These are phyloP conservation scores for Girardia tigrina DNA, from an alignment of 2,888 invertebrate species.

Conservation along the genomic window DNA sequence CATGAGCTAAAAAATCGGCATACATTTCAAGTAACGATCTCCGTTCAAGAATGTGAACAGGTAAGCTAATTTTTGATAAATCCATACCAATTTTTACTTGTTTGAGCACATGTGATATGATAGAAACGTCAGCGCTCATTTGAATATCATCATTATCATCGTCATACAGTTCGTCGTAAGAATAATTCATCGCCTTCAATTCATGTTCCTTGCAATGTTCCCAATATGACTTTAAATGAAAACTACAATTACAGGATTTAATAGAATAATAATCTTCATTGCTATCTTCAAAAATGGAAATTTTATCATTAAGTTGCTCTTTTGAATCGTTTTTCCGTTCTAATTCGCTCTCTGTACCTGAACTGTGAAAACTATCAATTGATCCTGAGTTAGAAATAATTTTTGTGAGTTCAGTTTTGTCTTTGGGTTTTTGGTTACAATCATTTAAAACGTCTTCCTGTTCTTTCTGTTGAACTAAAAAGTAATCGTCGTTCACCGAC, in stretches of 20 bases:
- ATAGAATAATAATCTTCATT: background rate
- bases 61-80: constrained; percentile 89
- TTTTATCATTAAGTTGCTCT: background rate
- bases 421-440: no score
- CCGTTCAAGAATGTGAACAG: constrained; percentile 92
- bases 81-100: constrained; percentile 94
- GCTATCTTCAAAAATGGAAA: background rate
- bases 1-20: constrained; percentile 98
- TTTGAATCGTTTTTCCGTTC: background rate
- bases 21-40: constrained; percentile 97
- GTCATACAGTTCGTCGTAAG: constrained; percentile 1
- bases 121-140: constrained; percentile 55
- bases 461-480: no score
- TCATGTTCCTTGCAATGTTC: background rate
- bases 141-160: background rate
- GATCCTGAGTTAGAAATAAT: background rate
- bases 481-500: background rate
- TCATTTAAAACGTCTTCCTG: no score
- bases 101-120: constrained; percentile 83
- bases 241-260: background rate
- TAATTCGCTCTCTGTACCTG: background rate
- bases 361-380: background rate
- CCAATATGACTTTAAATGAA: background rate
- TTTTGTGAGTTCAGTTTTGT: no score
- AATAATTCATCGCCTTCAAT: no score